Evolutionary conservation across 30 jellyfish, hydroid and myxozoan species (phyloP).

Genomic region (Phacellophora camtschatica): DNA sequence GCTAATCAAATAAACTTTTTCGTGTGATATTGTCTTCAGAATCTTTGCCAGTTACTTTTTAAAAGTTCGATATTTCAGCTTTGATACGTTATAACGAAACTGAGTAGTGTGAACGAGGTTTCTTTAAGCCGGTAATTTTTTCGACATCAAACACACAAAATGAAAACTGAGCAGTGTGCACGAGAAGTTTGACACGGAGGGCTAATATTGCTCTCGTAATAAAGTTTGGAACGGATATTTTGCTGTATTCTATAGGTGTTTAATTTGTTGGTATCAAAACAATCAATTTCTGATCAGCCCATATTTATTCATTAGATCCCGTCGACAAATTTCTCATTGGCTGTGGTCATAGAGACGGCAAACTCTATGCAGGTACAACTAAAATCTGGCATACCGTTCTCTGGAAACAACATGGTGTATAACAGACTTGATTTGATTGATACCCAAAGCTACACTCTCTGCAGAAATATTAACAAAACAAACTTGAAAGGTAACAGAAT

Average conservation of each 20-base stretch:
- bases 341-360: constrained; percentile 42
- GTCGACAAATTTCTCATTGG: constrained; percentile 21
- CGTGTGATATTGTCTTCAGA: too few relatives aligned
- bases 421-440: constrained; percentile 11
- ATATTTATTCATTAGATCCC: constrained; percentile 8
- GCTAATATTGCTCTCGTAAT: too few relatives aligned
- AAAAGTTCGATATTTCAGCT: too few relatives aligned
- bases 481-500: constrained; percentile 15
- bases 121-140: too few relatives aligned
- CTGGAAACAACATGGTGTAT: constrained; percentile 10
- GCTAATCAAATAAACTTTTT: too few relatives aligned
- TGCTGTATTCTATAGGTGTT: not conserved
- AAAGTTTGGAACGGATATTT: not conserved
- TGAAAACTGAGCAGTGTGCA: too few relatives aligned
- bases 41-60: too few relatives aligned
- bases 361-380: constrained; percentile 19
- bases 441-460: not conserved
- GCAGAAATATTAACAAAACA: not conserved
- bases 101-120: too few relatives aligned
- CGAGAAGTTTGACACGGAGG: too few relatives aligned
- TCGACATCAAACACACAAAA: too few relatives aligned
- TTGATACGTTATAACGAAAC: too few relatives aligned
- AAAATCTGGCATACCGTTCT: not conserved
- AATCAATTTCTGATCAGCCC: not conserved
- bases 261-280: not conserved